phyloP scores from a whole-genome alignment of 1,140 invertebrate genomes.

The Copidosoma floridanum region DNA sequence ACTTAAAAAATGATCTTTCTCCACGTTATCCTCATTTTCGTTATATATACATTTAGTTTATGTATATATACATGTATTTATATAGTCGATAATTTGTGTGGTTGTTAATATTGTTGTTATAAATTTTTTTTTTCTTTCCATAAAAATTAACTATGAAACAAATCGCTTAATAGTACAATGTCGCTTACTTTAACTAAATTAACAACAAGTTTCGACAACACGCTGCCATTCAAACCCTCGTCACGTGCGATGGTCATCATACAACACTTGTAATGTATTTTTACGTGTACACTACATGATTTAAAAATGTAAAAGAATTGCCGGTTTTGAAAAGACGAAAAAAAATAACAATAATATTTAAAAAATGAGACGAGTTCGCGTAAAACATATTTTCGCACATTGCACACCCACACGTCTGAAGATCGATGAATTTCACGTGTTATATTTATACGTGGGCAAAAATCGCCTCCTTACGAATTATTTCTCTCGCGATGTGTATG shows the following conservation, averaged over 20 bases:
- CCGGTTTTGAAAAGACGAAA: not conserved
- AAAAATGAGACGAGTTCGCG: too few relatives aligned
- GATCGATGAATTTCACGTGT: slow-evolving; percentile 17
- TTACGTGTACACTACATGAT: not conserved
- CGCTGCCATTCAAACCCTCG: too few relatives aligned
- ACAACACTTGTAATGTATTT: not conserved
- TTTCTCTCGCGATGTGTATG: not conserved
- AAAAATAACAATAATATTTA: not conserved
- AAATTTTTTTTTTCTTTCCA: slow-evolving; percentile 26
- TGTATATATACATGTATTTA: too few relatives aligned
- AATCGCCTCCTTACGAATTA: not conserved
- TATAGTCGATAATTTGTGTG: slow-evolving; percentile 25
- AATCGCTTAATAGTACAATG: slow-evolving; percentile 31
- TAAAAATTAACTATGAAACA: slow-evolving; percentile 36
- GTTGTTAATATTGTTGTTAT: too few relatives aligned
- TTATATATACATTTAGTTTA: too few relatives aligned
- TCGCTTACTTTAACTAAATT: slow-evolving; percentile 29
- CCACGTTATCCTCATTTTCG: not conserved
- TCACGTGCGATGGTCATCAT: too few relatives aligned
- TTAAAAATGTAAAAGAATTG: not conserved
- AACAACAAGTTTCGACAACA: slow-evolving; percentile 31
- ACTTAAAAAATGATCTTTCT: slow-evolving; percentile 9
- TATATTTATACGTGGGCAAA: slow-evolving; percentile 5
- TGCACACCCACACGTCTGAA: not conserved
- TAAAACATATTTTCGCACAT: not conserved